A percentile compares a stretch with the other conserved stretches of the same genome.
Conservation (phyloP, 92 coral and sea anemone species). For the Palythoa grandis region DNA sequence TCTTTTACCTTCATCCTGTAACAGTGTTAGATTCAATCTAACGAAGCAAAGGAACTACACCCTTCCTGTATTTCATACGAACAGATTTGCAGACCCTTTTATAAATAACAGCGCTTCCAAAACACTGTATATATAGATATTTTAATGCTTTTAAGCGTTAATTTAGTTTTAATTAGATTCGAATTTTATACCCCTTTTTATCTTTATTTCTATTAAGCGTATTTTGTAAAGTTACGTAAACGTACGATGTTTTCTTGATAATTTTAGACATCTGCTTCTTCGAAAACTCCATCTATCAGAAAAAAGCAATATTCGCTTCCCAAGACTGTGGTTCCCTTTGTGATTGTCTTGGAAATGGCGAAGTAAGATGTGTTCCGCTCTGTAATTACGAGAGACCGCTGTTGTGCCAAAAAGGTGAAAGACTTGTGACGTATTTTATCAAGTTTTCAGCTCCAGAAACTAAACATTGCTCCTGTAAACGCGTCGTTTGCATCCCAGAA, state of each 20-base stretch:
- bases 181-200: too few relatives aligned
- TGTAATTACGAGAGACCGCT: constrained; percentile 11
- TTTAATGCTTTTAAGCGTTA: too few relatives aligned
- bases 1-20: too few relatives aligned
- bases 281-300: constrained; percentile 27
- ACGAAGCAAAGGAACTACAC: too few relatives aligned
- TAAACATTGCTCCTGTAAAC: constrained; percentile 18
- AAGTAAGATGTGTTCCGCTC: constrained; percentile 17
- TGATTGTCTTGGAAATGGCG: constrained; percentile 8
- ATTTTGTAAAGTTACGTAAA: background rate
- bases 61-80: too few relatives aligned
- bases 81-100: too few relatives aligned
- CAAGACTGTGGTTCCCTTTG: constrained; percentile 18
- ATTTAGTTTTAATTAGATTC: too few relatives aligned
- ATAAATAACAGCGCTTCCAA: too few relatives aligned
- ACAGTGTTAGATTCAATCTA: too few relatives aligned
- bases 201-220: too few relatives aligned
- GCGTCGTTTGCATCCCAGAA: constrained; percentile 10
- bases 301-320: constrained; percentile 5
- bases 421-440: background rate
- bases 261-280: constrained; percentile 36
- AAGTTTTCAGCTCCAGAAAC: constrained; percentile 13
- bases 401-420: constrained; percentile 3
- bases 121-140: too few relatives aligned
- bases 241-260: background rate